These are phyloP conservation scores for Gadus macrocephalus DNA, from an alignment of 2,113 vertebrate genomes.

Conservation along the genomic window DNA sequence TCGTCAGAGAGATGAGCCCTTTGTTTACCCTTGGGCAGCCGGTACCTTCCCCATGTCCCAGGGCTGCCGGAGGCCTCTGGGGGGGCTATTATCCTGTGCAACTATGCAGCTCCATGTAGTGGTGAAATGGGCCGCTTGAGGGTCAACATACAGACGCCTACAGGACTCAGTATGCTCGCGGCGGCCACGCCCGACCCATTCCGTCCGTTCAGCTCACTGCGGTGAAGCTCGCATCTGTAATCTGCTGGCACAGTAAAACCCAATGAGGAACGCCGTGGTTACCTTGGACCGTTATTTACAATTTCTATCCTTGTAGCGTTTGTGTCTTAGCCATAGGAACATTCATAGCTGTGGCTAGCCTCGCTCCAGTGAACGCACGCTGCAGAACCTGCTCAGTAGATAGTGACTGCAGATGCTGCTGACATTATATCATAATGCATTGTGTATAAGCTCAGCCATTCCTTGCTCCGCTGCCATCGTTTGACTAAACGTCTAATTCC, in stretches of 20 bases:
- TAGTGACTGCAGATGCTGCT: not conserved
- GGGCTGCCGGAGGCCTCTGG: conserved; percentile 41
- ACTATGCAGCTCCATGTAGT: conserved; percentile 76
- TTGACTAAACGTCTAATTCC: conserved; percentile 49
- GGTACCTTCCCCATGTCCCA: conserved; percentile 67
- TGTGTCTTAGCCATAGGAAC: too few species aligned
- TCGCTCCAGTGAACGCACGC: too few species aligned
- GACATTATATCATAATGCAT: not conserved
- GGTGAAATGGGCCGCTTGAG: conserved; percentile 60
- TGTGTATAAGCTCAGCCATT: conserved; percentile 33
- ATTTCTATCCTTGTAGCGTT: too few species aligned
- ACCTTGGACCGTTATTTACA: too few species aligned
- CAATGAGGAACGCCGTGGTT: too few species aligned
- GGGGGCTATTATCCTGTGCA: conserved; percentile 71
- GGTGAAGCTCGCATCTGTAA: conserved; percentile 11
- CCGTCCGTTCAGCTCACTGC: conserved; percentile 21
- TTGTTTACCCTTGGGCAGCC: conserved; percentile 74
- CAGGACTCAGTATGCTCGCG: conserved; percentile 50
- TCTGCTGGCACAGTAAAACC: too few species aligned
- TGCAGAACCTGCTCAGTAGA: too few species aligned
- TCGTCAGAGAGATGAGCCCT: conserved; percentile 44
- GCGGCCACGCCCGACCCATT: conserved; percentile 34
- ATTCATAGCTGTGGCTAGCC: too few species aligned
- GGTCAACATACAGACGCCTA: conserved; percentile 68
- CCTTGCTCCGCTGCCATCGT: conserved; percentile 36